phyloP scores from a whole-genome alignment of 2,888 invertebrate species.

The Copidosoma aretas region DNA sequence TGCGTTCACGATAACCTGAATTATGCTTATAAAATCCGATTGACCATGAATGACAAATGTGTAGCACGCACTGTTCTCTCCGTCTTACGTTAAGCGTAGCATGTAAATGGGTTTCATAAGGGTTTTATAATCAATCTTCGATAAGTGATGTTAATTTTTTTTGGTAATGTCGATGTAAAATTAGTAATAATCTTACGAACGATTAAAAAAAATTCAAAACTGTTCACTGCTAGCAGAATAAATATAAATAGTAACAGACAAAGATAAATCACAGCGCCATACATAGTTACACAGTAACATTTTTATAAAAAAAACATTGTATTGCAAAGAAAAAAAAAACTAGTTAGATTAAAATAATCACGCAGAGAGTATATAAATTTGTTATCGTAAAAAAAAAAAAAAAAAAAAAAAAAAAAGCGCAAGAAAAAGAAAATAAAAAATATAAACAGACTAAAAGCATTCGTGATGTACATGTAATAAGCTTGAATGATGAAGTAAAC shows the following conservation, averaged over 20 bases:
- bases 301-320: constrained; percentile 27
- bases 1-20: constrained; percentile 18
- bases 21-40: constrained; percentile 17
- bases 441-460: constrained; percentile 29
- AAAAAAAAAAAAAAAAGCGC: constrained; percentile 17
- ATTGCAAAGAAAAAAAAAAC: constrained; percentile 21
- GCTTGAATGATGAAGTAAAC: constrained; percentile 15
- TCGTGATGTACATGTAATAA: constrained; percentile 30
- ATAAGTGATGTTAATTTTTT: constrained; percentile 29
- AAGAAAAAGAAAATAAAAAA: constrained; percentile 30
- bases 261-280: neutral
- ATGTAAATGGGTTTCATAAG: constrained; percentile 35
- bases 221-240: constrained; percentile 14
- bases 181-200: no score
- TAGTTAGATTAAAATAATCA: constrained; percentile 24
- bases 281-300: constrained; percentile 15
- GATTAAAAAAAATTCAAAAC: constrained; percentile 24
- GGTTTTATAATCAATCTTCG: constrained; percentile 34
- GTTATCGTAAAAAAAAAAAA: constrained; percentile 12
- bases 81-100: constrained; percentile 30
- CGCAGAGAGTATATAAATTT: constrained; percentile 22
- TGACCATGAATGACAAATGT: constrained; percentile 8
- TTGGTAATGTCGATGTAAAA: constrained; percentile 25
- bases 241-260: constrained; percentile 7
- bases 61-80: constrained; percentile 19